Evolutionary conservation across 2,113 vertebrate species (phyloP).

Genomic region (Anolis sagrei): DNA sequence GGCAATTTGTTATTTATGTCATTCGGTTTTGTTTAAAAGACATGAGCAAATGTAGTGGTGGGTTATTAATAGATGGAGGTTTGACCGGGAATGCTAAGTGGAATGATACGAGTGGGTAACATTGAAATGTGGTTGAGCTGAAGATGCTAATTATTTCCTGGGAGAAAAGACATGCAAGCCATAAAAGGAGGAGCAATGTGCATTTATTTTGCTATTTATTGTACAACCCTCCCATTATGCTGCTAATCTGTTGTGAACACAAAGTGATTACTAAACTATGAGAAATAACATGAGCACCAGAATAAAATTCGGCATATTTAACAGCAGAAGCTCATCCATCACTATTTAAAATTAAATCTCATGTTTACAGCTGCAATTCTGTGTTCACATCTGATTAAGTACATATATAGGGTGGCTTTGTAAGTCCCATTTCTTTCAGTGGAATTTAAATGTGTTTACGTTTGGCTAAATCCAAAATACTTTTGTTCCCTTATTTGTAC

Average conservation of each 20-base stretch:
- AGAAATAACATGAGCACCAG: not conserved
- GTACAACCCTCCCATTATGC: too few species aligned
- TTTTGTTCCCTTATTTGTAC: not conserved
- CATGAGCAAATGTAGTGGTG: conserved; percentile 4
- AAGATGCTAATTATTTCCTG: not conserved
- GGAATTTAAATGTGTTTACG: not conserved
- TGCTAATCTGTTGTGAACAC: not conserved
- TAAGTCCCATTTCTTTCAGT: not conserved
- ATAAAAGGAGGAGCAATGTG: not conserved
- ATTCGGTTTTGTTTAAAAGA: conserved; percentile 8
- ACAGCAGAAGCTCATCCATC: not conserved
- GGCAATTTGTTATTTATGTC: not conserved
- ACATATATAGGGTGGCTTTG: not conserved
- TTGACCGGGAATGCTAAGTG: not conserved
- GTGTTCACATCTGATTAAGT: not conserved
- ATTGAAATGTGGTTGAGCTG: conserved; percentile 5
- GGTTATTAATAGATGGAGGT: conserved; percentile 5
- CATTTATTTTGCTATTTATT: conserved; percentile 4
- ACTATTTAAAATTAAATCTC: not conserved
- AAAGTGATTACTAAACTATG: not conserved
- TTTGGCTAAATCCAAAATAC: not conserved
- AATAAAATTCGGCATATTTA: not conserved
- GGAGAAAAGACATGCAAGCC: not conserved
- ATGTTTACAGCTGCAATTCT: too few species aligned
- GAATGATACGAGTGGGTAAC: conserved; percentile 10